Percentiles rank a stretch among this genome's conserved stretches.
Evolutionary conservation across 2,113 vertebrate genomes (phyloP).

Genomic region (Microcebus ravelobensis): DNA sequence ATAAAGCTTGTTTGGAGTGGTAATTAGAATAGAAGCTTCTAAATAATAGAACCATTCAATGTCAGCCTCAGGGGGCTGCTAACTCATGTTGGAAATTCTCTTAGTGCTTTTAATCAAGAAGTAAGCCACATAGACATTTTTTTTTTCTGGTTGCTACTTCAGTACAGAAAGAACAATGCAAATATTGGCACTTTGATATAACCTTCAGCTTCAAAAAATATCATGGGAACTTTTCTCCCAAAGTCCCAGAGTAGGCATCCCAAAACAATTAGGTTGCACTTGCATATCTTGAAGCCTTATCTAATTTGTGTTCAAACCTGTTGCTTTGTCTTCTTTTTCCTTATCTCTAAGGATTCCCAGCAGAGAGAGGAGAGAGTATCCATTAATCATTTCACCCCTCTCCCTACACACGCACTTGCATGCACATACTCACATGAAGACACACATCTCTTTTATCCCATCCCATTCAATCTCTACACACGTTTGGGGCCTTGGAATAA

Average conservation of each 20-base stretch:
- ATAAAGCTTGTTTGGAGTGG: constrained; percentile 46
- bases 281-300: constrained; percentile 34
- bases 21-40: constrained; percentile 58
- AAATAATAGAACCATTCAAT: constrained; percentile 38
- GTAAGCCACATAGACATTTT: constrained; percentile 9
- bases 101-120: constrained; percentile 66
- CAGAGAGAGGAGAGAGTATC: neutral
- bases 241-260: neutral
- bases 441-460: neutral
- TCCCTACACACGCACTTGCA: neutral
- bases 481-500: neutral
- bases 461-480: neutral
- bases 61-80: constrained; percentile 48
- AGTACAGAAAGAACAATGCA: constrained; percentile 22
- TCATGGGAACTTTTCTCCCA: constrained; percentile 21
- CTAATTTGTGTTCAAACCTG: constrained; percentile 45
- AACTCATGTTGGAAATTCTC: constrained; percentile 51
- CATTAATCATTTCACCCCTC: neutral
- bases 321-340: neutral
- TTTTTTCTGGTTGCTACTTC: neutral
- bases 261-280: neutral
- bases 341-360: constrained; percentile 12
- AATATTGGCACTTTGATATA: neutral
- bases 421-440: neutral
- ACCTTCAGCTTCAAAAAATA: constrained; percentile 34